A percentile compares a stretch with the other conserved stretches of the same genome.
phyloP scores from a whole-genome alignment of 1,140 invertebrate species.

The Drosophila santomea region DNA sequence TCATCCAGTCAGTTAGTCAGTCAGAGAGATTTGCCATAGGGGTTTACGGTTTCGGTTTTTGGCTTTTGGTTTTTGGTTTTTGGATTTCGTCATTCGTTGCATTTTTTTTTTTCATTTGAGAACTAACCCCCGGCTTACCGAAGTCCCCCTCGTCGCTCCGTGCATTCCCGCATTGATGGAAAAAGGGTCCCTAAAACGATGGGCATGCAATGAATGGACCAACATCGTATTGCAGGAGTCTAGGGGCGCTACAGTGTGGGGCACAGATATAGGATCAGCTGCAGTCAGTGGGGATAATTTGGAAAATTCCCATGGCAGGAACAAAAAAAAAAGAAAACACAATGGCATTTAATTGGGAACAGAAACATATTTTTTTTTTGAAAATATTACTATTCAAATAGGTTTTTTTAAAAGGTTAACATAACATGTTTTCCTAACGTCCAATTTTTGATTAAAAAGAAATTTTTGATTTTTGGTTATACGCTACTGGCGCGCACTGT shows the following conservation, averaged over 20 bases:
- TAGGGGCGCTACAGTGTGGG: conserved; percentile 30
- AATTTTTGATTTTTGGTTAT: neutral
- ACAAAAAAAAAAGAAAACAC: too few relatives aligned
- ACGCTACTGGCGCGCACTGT: conserved; percentile 11
- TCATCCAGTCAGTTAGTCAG: neutral
- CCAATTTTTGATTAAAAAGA: too few relatives aligned
- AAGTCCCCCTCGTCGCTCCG: neutral
- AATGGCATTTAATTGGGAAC: too few relatives aligned
- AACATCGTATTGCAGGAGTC: conserved; percentile 27
- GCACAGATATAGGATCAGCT: neutral
- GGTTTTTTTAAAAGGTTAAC: neutral
- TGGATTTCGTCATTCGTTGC: conserved; percentile 5
- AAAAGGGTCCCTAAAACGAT: conserved; percentile 9
- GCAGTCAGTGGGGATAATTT: neutral
- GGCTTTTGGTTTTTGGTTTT: neutral
- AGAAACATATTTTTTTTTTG: too few relatives aligned
- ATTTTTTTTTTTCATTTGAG: neutral
- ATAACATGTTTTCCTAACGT: too few relatives aligned
- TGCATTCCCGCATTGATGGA: conserved; percentile 29
- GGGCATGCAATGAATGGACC: conserved; percentile 14
- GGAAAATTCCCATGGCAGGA: too few relatives aligned
- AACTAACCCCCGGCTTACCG: conserved; percentile 11
- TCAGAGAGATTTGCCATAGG: conserved; percentile 38
- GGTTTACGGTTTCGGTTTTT: conserved; percentile 20
- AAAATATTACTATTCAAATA: neutral